Base-by-base conservation (phyloP, 2,888 invertebrate species). In the Aproaerema taeniolella region DNA sequence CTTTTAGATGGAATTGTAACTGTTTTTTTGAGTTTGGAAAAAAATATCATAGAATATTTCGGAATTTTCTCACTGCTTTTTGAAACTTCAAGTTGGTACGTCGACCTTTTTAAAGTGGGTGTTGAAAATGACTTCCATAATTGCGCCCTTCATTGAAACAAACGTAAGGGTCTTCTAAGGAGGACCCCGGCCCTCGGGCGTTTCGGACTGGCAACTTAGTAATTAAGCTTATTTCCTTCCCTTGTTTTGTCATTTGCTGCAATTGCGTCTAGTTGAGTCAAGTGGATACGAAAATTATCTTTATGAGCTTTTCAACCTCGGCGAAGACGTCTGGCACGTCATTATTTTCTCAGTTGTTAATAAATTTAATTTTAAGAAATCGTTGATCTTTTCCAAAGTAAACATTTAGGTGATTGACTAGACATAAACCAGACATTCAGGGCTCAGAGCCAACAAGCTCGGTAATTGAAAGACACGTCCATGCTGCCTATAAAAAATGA, bases 181-280 rank as follows among this genome's bases (percentile, higher is more conserved):
- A 55, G 59, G 61, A 61, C 67, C 67, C 67, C 57, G 57, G 65
- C 73, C 67, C 70, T 64, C 53, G 59, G 68, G 63, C 63, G 69
- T 69, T 61, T 71, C 58, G 68, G 70, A 74, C 79, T 64, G 54
- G 63, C 71, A 77, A 80, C 72, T 76, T 68, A 66, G 71, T 85
- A 80, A 82, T 81, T 81, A 79, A 80, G 80, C 81, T 79, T 73
- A 82, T 83, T 82, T 82, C 66, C 71, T 63, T 53, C 53, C 53
- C 63, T 73, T 77, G 76, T 76, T 77, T 71, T 67, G 67, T 73
- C 65, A 64, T 74, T 71, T 67, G 53, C 55, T 61, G 63, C 65
- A 72, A 70, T 72, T 71, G 61, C 63, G 55, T 61, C 58, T 61
- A 60, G 60, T 61, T 59, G 50, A 59, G 46, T 53, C 53, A 53